Percentiles rank a stretch among this genome's conserved stretches.
Conservation (phyloP, 2,797 vertebrate species). For the Eulemur albifrons region DNA sequence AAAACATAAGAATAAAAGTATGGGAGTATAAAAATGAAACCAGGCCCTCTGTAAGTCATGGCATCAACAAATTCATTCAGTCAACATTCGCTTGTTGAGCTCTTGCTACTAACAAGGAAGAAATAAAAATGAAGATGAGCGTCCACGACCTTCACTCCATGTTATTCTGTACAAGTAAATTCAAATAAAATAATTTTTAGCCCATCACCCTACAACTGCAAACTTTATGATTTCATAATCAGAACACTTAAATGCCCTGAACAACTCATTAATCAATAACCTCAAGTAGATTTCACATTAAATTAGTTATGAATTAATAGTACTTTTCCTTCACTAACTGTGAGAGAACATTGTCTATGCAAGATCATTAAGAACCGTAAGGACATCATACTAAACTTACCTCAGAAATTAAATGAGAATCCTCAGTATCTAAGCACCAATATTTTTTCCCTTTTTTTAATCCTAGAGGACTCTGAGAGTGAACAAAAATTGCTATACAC, state of each 20-base stretch:
- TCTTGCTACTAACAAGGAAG: neutral
- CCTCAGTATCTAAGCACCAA: neutral
- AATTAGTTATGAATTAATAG: slow-evolving; percentile 26
- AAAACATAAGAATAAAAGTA: neutral
- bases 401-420: slow-evolving; percentile 33
- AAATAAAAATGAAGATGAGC: neutral
- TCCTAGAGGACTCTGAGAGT: neutral
- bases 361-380: slow-evolving; percentile 45
- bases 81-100: neutral
- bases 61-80: neutral
- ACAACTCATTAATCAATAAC: neutral
- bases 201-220: neutral
- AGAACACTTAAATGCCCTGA: slow-evolving; percentile 13
- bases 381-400: slow-evolving; percentile 30
- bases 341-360: slow-evolving; percentile 6
- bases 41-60: neutral
- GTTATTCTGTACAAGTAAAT: neutral
- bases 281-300: slow-evolving; percentile 1
- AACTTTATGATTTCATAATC: slow-evolving; percentile 30
- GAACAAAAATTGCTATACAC: neutral
- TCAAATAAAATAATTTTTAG: neutral
- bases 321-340: slow-evolving; percentile 34
- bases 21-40: neutral
- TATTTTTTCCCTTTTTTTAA: neutral
- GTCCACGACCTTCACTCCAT: neutral